Percentiles rank a stretch among this genome's conserved stretches.
Conservation (phyloP, 2,888 invertebrate species). For the Macropis europaea region DNA sequence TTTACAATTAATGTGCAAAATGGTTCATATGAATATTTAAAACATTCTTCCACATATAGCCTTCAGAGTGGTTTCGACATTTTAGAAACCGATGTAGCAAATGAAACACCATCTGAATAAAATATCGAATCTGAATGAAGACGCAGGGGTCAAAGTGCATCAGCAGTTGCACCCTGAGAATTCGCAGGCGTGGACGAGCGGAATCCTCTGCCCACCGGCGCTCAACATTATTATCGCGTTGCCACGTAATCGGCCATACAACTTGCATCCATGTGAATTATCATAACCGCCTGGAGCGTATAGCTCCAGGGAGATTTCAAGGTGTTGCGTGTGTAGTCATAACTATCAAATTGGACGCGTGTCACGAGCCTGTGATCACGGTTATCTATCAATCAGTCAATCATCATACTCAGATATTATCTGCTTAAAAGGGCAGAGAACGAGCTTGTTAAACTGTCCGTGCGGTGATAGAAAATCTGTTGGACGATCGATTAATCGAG, state of each 20-base stretch:
- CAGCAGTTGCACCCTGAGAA: neutral
- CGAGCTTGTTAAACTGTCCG: too few species aligned
- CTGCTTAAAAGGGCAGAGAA: too few species aligned
- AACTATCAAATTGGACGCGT: conserved; percentile 21
- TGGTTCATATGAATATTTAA: too few species aligned
- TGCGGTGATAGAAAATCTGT: neutral
- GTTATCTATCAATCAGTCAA: neutral
- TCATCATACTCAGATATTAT: neutral
- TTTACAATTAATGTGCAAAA: too few species aligned
- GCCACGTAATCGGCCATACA: conserved; percentile 67
- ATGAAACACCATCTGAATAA: too few species aligned
- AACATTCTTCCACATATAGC: too few species aligned
- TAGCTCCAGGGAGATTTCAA: conserved; percentile 14
- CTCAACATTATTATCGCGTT: conserved; percentile 64
- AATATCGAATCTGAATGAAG: too few species aligned
- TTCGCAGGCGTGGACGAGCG: conserved; percentile 17
- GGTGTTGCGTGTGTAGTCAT: conserved; percentile 29
- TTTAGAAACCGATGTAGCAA: too few species aligned
- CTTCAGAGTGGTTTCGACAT: too few species aligned
- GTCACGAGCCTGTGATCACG: conserved; percentile 24
- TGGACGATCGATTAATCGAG: too few species aligned
- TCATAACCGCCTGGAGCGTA: conserved; percentile 53
- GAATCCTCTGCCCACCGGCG: conserved; percentile 23
- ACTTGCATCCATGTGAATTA: conserved; percentile 69
- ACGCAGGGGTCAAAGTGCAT: conserved; percentile 11